These are phyloP conservation scores for Strongylocentrotus purpuratus DNA, from an alignment of 35 echinoderm and acorn worm genomes.

Conservation along the genomic window DNA sequence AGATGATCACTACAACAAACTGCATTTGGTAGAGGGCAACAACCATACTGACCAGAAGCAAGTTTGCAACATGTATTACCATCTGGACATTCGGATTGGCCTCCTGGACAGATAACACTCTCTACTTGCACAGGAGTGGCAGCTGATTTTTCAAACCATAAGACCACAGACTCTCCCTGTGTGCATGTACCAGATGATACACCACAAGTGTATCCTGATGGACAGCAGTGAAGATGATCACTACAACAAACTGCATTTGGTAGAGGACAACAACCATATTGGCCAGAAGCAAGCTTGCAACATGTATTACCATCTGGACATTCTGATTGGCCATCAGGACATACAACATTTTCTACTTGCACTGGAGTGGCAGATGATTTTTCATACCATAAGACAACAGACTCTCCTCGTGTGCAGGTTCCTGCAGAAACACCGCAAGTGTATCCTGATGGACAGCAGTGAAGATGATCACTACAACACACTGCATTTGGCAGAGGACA, in stretches of 20 bases:
- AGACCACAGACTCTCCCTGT: background rate
- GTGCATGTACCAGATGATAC: background rate
- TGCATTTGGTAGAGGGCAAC: conserved; percentile 53
- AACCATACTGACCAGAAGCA: conserved; percentile 37
- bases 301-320: background rate
- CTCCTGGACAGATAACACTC: conserved; percentile 25
- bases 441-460: background rate
- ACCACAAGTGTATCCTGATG: background rate
- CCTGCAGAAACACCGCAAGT: background rate
- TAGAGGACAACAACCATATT: background rate
- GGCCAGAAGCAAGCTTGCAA: background rate
- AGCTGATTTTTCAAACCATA: background rate
- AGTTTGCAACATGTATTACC: conserved; percentile 50
- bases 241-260: background rate
- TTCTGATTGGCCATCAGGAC: background rate
- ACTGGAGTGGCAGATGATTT: background rate
- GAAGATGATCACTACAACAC: background rate
- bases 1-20: conserved; percentile 64
- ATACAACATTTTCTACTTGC: background rate
- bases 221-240: background rate
- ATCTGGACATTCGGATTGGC: conserved; percentile 13
- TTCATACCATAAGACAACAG: background rate
- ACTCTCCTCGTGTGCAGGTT: background rate
- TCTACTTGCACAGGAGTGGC: background rate
- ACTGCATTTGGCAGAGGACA: background rate